Conservation (phyloP, 2,797 vertebrate species). For the Poeciliopsis infans region DNA sequence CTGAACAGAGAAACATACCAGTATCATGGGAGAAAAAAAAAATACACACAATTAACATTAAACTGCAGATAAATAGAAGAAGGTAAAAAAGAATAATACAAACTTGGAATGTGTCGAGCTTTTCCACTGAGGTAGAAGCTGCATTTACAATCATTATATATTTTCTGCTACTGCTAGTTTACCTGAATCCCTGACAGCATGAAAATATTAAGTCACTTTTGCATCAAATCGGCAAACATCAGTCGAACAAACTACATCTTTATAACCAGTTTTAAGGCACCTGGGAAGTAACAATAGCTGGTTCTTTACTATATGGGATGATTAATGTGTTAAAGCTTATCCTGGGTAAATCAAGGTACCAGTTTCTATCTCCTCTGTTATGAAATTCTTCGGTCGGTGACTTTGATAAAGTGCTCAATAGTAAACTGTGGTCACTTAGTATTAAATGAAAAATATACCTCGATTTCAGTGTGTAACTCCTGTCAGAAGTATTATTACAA, state of each 20-base stretch:
- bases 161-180: not conserved
- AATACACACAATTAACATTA: slow-evolving; percentile 25
- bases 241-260: not conserved
- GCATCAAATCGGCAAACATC: not conserved
- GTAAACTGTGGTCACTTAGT: slow-evolving; percentile 53
- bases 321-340: slow-evolving; percentile 22
- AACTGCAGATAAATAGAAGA: slow-evolving; percentile 19
- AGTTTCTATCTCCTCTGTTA: slow-evolving; percentile 22
- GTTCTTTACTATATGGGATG: slow-evolving; percentile 17
- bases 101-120: slow-evolving; percentile 40
- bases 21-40: slow-evolving; percentile 32
- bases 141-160: slow-evolving; percentile 30
- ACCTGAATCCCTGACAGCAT: not conserved
- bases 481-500: slow-evolving; percentile 28
- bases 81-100: slow-evolving; percentile 52
- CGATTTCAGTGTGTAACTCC: slow-evolving; percentile 25
- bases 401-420: slow-evolving; percentile 76
- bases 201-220: slow-evolving; percentile 12
- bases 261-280: slow-evolving; percentile 50
- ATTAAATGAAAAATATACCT: slow-evolving; percentile 45
- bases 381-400: slow-evolving; percentile 36
- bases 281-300: slow-evolving; percentile 14
- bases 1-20: slow-evolving; percentile 11
- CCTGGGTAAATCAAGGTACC: slow-evolving; percentile 6
- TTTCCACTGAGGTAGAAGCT: slow-evolving; percentile 62